Evolutionary conservation across 1,140 invertebrate species (phyloP), one percentile per base, ranked within the genome.

Genomic region (Drosophila jambulina): DNA sequence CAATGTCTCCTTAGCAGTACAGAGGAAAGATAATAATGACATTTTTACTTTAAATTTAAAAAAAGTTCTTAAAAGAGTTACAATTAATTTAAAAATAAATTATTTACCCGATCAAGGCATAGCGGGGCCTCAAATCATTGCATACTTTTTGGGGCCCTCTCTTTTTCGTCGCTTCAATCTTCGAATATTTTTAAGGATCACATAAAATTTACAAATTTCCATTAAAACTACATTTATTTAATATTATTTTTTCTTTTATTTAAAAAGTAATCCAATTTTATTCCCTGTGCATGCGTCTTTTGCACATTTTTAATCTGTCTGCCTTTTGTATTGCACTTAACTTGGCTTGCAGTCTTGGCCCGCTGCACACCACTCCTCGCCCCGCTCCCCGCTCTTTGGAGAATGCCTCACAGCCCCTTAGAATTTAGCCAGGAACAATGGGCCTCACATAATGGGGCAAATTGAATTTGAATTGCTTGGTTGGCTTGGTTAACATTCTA

Each of bases 401-500:
- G 62, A 59, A 74, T 43, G 63, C 54, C 57, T 61, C 65, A 57
- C 65, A 77, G 77, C 75, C 61, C 69, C 53, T 71, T 60, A 86
- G 78, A 82, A 82, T 82, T 85, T 82, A 38, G 76, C 60, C 70
- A 67, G 72, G 84, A 88, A 91, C 90, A 91, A 91, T 91, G 78
- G 65, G 78, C 80, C 79, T 86, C 78, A 53, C 76, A 91, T 91
- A 91, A 91, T 91, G 78, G 90, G 68, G 90, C 90, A 91, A 91
- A 91, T 91, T 91, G 90, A 91, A 91, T 91, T 91, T 91, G 85
- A 91, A 91, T 91, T 91, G 90, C 80, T 86, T 80, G 77, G 71
- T 75, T 75, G 69, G 71, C 69, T 75, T 74, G 70, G 70, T 74
- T 74, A 74, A 74, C 70, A 74, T 74, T 78, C 76, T 70, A 75